Base-by-base conservation (phyloP, 92 coral and sea anemone species). In the Palythoa heliodiscus region DNA sequence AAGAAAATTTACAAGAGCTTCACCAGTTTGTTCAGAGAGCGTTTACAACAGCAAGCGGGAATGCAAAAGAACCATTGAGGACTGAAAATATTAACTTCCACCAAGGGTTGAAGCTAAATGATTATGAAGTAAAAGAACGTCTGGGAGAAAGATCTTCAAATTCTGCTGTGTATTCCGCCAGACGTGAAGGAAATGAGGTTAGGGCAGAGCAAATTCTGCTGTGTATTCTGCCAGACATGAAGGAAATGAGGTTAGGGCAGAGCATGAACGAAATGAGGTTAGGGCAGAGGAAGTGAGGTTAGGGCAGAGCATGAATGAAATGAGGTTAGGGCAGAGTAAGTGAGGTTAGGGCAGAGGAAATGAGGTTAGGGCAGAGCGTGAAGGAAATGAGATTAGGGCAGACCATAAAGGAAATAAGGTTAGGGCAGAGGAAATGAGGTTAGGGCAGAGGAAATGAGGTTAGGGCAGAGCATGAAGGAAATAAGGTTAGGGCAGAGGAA, bases 151-250 rank as follows among this genome's bases (percentile, higher is more conserved):
- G 57, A 6, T 96, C 98, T 17, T 92, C 88, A 47, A 91, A 89
- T 67, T 75, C 96, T 69, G 98, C 98, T 71, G 98, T 96, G 25
- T 96, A 96, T 88, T 86, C 90, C 38, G 98, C 93, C 25, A 82
- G 73, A 76, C 76, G 61, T 52, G 87, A 64, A 57, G 87, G 76
- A 0, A 43, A 80, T 58, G 87, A 91, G 87, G 96, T 87, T 70
- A 39, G 76, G 2, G 17, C n/a, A 14, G 64, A 57, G 16, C 88
- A 43, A 91, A 89, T 67, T 75, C 96, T 69, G 98, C 98, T 71
- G 98, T 96, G 25, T 96, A 96, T 88, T 86, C 90, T 50, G 98
- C 93, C 38, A 82, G 73, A 76, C 75, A 68, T 52, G 86, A 64
- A 57, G 87, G n/a, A n/a, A n/a, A n/a, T n/a, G n/a, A n/a, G n/a